These are phyloP conservation scores for Sebastiscus tertius DNA, from an alignment of 2,797 vertebrate genomes.

Conservation along the genomic window DNA sequence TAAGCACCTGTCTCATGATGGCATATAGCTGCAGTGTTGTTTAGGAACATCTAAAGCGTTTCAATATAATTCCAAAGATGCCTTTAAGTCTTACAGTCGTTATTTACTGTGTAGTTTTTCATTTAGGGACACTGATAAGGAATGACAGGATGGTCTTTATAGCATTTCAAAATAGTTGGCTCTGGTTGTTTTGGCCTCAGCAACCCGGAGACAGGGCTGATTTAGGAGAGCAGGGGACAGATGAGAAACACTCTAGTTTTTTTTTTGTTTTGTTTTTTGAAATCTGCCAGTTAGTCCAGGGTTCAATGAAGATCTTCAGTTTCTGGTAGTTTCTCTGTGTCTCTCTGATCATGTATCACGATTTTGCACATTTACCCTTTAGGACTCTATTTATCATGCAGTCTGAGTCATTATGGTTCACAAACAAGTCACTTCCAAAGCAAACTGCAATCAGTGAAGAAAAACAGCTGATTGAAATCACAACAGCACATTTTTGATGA, in stretches of 20 bases:
- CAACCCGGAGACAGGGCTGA: constrained; percentile 27
- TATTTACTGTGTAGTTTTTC: constrained; percentile 18
- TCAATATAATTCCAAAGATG: constrained; percentile 11
- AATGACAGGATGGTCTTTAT: constrained; percentile 42
- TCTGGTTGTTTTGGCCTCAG: constrained; percentile 30
- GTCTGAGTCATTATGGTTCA: constrained; percentile 43
- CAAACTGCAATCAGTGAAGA: constrained; percentile 70
- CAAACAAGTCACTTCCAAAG: constrained; percentile 62
- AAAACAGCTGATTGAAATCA: constrained; percentile 57
- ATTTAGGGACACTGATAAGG: constrained; percentile 37
- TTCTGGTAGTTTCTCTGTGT: constrained; percentile 32
- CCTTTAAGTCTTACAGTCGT: constrained; percentile 4
- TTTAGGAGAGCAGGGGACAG: constrained; percentile 39
- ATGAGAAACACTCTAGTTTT: constrained; percentile 27
- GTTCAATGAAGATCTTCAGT: constrained; percentile 45
- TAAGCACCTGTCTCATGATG: constrained; percentile 55
- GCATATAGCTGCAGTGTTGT: constrained; percentile 10
- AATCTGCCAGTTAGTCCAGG: constrained; percentile 29
- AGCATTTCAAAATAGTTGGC: constrained; percentile 46
- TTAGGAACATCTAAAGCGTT: constrained; percentile 7
- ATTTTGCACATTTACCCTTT: constrained; percentile 44
- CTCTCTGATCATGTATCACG: constrained; percentile 52
- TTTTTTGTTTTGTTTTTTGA: background rate
- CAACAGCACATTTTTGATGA: constrained; percentile 42
- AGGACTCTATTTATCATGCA: constrained; percentile 55